Percentiles rank a stretch among this genome's conserved stretches.
Evolutionary conservation across 2,888 invertebrate genomes (phyloP).

Genomic region (Cotesia congregata): DNA sequence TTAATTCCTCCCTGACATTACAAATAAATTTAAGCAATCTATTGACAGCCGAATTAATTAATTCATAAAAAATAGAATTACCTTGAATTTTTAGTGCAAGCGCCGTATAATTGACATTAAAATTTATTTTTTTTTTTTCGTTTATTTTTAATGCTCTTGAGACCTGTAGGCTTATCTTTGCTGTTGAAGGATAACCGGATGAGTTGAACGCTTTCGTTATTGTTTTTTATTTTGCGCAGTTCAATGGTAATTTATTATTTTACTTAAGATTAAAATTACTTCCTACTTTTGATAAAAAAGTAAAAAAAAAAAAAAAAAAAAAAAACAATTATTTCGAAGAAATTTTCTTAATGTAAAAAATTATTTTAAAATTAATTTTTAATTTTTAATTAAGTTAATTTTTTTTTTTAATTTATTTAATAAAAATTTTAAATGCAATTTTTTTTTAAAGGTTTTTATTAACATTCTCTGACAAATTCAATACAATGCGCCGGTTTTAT

Average conservation of each 20-base stretch:
- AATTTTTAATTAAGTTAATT: too few relatives aligned
- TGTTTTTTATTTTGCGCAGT: not conserved
- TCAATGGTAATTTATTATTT: too few relatives aligned
- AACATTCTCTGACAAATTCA: not conserved
- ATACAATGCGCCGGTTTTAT: not conserved
- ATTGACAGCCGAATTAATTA: too few relatives aligned
- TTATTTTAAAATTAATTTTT: too few relatives aligned
- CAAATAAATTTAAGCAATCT: too few relatives aligned
- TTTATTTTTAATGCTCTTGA: not conserved
- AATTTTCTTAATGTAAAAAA: too few relatives aligned
- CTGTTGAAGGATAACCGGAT: slow-evolving; percentile 30
- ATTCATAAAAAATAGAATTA: not conserved
- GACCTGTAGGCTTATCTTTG: not conserved
- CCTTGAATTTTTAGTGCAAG: not conserved
- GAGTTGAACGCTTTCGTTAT: slow-evolving; percentile 27
- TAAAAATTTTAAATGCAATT: not conserved
- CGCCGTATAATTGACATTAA: not conserved
- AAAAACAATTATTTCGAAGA: too few relatives aligned
- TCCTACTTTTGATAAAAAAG: too few relatives aligned
- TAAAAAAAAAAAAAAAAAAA: too few relatives aligned
- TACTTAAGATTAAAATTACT: too few relatives aligned
- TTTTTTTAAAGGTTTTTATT: not conserved
- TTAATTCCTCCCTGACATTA: slow-evolving; percentile 5
- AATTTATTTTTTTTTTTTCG: not conserved
- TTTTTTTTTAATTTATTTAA: too few relatives aligned